phyloP scores from a whole-genome alignment of 2,888 invertebrate species.

The Tenthredo scrophulariae region DNA sequence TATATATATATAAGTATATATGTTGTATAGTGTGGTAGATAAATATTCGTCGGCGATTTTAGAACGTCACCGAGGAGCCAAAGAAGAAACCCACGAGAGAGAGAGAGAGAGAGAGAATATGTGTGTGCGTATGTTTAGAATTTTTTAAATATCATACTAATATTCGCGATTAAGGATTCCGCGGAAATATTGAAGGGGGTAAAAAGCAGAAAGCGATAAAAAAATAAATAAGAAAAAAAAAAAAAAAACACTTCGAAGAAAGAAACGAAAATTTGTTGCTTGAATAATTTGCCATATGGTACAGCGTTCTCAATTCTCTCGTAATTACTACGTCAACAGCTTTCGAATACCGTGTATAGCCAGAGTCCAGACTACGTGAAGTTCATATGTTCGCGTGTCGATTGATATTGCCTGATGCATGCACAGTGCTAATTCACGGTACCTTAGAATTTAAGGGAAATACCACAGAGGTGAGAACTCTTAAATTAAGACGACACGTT shows the following conservation, averaged over 20 bases:
- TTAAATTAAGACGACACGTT: not conserved
- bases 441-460: not conserved
- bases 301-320: slow-evolving; percentile 28
- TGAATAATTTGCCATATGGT: slow-evolving; percentile 20
- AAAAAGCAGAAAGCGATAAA: not conserved
- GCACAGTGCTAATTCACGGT: not conserved
- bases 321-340: slow-evolving; percentile 43
- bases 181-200: not conserved
- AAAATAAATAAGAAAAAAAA: not conserved
- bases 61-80: slow-evolving; percentile 44
- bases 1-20: not conserved
- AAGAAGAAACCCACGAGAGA: slow-evolving; percentile 44
- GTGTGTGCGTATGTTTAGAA: slow-evolving; percentile 14
- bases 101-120: not conserved
- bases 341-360: not conserved
- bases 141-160: not conserved
- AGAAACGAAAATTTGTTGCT: not conserved
- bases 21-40: slow-evolving; percentile 27
- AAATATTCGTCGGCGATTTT: slow-evolving; percentile 43
- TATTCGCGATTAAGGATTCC: not conserved
- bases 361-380: not conserved
- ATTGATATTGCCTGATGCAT: slow-evolving; percentile 3
- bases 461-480: not conserved
- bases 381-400: slow-evolving; percentile 20
- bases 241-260: not conserved